These are phyloP conservation scores for Brachionus manjavacas DNA, from an alignment of 1,140 invertebrate genomes.

Conservation along the genomic window DNA sequence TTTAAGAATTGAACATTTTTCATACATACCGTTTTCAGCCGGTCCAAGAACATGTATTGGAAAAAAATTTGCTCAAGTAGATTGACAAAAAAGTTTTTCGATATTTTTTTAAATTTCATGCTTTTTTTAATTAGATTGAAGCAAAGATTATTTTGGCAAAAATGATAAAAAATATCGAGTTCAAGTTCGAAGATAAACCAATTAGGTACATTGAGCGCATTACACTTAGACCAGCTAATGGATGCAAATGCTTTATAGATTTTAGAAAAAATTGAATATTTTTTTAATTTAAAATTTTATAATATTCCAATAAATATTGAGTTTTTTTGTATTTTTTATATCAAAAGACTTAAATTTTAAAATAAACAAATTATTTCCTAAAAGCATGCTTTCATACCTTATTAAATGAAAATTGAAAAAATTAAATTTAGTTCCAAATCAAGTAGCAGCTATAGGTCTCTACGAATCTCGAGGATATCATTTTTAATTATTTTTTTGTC, in stretches of 20 bases:
- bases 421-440: no score
- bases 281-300: neutral
- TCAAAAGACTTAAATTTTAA: neutral
- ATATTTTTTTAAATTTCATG: neutral
- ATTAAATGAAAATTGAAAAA: neutral
- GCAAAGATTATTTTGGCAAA: neutral
- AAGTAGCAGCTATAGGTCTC: neutral
- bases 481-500: conserved; percentile 2
- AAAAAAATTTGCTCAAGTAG: neutral
- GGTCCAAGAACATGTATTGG: neutral
- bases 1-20: neutral
- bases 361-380: neutral
- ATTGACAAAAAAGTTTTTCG: neutral
- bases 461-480: neutral
- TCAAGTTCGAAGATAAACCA: neutral
- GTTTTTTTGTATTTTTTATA: no score
- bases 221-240: neutral
- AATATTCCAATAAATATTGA: neutral
- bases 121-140: neutral
- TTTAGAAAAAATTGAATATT: neutral
- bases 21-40: neutral
- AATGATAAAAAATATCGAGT: neutral
- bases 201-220: neutral
- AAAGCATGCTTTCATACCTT: neutral
- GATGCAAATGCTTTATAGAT: neutral